Evolutionary conservation across 2,888 invertebrate species (phyloP), one percentile per base, ranked within the genome.

Genomic region (Bombyx huttoni): DNA sequence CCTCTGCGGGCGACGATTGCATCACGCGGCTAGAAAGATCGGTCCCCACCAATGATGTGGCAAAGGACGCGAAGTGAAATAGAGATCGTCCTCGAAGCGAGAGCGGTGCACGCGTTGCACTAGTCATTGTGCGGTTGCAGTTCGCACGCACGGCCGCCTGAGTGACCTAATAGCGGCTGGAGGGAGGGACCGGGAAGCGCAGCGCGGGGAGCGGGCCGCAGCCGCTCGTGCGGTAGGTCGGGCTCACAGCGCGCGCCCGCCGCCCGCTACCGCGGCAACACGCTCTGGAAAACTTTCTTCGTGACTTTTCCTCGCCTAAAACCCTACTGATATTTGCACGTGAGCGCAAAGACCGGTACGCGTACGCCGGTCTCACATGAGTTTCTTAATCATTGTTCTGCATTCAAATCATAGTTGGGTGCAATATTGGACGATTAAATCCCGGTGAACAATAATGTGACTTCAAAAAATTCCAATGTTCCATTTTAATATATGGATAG

Each of bases 31-130:
- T 85, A 85, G 86, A 85, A 85, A 85, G 84, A 86, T 81, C 85
- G 80, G 83, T 84, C 87, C 87, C 87, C 87, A 80, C 87, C 86
- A 85, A 69, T 78, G 79, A 78, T 81, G 81, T 81, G 78, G 85
- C 73, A 83, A 86, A 87, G 87, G 86, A 87, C 87, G 86, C 79
- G 68, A 63, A 86, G 83, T 81, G 86, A 86, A 87, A 86, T 87
- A 87, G 86, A 88, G 87, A 83, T 88, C 86, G 87, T 88, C 87
- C 87, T 88, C 87, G 87, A 84, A 82, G 87, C 87, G 87, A 87
- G 86, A 85, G 87, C 86, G 84, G 80, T 83, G 85, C 84, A 84
- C 85, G 85, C 84, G 86, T 79, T 86, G 86, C 86, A 85, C 80
- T 81, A 83, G 81, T 83, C 84, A 83, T 84, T 85, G 85, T 84